Conservation (phyloP, 1,140 invertebrate genomes). For the Drosophila lowei region DNA sequence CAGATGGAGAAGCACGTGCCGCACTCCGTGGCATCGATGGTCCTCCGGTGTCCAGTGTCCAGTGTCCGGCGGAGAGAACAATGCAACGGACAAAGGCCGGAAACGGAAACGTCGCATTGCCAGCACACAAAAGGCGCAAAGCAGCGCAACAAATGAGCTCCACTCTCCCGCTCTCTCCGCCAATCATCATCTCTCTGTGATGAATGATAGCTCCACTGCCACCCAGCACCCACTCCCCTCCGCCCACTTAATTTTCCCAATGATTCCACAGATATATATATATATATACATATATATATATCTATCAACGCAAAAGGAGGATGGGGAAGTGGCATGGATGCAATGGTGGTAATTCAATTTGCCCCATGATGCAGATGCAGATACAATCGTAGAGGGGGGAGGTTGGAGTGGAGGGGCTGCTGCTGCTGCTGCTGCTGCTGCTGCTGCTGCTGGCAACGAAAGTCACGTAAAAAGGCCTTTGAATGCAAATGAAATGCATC, state of each 20-base stretch:
- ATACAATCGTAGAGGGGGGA: not conserved
- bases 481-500: slow-evolving; percentile 30
- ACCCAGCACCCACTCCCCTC: not conserved
- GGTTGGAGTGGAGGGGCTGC: too few relatives aligned
- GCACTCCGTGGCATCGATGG: slow-evolving; percentile 4
- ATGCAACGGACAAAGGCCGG: slow-evolving; percentile 39
- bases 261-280: slow-evolving; percentile 12
- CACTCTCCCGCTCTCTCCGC: not conserved
- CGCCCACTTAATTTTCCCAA: slow-evolving; percentile 11
- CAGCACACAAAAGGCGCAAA: slow-evolving; percentile 53
- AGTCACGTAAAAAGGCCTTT: slow-evolving; percentile 44
- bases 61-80: slow-evolving; percentile 13
- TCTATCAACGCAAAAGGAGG: slow-evolving; percentile 12
- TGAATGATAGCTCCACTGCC: slow-evolving; percentile 32
- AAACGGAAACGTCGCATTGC: slow-evolving; percentile 52
- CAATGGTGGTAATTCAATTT: slow-evolving; percentile 63
- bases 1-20: slow-evolving; percentile 23
- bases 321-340: too few relatives aligned
- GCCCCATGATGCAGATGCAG: not conserved
- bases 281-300: slow-evolving; percentile 18
- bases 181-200: slow-evolving; percentile 15
- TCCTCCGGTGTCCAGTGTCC: not conserved
- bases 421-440: too few relatives aligned
- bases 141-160: slow-evolving; percentile 48
- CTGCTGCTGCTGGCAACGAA: slow-evolving; percentile 7